Conservation (phyloP, 2,113 vertebrate species). For the Xiphorhynchus elegans region DNA sequence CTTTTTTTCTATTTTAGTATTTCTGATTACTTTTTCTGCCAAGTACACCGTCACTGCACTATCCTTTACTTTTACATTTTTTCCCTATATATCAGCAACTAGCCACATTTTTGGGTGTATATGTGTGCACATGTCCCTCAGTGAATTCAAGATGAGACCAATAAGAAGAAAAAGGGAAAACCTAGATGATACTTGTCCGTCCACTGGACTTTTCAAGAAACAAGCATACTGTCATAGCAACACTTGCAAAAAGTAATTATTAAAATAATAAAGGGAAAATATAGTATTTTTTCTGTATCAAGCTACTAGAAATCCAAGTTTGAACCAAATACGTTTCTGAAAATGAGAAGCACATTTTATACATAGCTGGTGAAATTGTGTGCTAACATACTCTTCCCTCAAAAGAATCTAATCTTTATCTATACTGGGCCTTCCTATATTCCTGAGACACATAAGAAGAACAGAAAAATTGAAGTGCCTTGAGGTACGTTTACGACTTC, state of each 20-base stretch:
- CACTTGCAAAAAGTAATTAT: neutral
- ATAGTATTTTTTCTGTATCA: neutral
- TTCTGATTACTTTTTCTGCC: neutral
- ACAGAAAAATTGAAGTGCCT: neutral
- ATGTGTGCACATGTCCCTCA: fast-evolving
- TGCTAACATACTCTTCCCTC: neutral
- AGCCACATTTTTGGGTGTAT: neutral
- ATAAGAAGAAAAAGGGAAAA: neutral
- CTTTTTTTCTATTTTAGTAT: neutral
- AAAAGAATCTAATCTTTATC: neutral
- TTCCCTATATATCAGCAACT: neutral
- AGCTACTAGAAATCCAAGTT: neutral
- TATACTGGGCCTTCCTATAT: neutral
- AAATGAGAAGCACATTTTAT: neutral
- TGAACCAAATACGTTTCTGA: neutral
- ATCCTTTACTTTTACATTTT: neutral
- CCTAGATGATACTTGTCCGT: neutral
- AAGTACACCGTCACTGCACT: neutral
- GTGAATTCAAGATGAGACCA: neutral
- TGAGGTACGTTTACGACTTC: neutral
- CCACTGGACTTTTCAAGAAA: neutral
- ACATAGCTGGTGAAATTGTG: neutral
- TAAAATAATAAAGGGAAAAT: neutral
- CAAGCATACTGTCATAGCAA: neutral
- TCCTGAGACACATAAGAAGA: neutral